These are phyloP conservation scores for Atrichornis clamosus DNA, from an alignment of 2,113 vertebrate genomes.

Conservation along the genomic window DNA sequence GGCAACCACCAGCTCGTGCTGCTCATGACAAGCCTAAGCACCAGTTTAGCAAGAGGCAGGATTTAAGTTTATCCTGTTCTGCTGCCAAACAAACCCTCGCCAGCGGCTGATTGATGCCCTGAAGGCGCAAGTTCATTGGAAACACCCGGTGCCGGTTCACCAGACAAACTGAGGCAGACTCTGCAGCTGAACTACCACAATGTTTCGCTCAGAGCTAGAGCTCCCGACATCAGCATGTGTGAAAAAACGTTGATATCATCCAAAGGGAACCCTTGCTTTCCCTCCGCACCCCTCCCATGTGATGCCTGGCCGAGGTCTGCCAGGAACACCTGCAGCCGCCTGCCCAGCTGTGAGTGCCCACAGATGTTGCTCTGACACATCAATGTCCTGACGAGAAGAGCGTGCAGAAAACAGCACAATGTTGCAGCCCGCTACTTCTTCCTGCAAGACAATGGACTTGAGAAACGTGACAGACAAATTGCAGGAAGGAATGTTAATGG, in stretches of 20 bases:
- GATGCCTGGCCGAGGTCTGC: neutral
- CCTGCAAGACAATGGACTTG: neutral
- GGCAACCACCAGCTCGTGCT: neutral
- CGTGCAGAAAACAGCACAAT: fast-evolving
- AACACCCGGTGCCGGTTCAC: neutral
- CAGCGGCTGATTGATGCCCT: neutral
- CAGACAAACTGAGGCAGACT: neutral
- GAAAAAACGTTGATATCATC: neutral
- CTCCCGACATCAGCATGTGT: neutral
- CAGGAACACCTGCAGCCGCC: neutral
- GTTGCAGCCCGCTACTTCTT: neutral
- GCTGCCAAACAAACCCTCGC: neutral
- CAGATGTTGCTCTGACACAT: neutral
- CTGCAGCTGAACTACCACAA: neutral
- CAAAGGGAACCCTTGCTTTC: neutral
- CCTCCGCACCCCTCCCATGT: neutral
- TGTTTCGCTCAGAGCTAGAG: neutral
- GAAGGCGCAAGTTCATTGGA: neutral
- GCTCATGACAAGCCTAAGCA: neutral
- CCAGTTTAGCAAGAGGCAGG: neutral
- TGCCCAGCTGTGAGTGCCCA: neutral
- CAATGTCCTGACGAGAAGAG: neutral
- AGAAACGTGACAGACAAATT: neutral
- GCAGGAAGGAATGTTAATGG: neutral
- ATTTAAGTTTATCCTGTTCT: neutral